phyloP scores from a whole-genome alignment of 2,797 vertebrate species.

The Gobionotothen gibberifrons region DNA sequence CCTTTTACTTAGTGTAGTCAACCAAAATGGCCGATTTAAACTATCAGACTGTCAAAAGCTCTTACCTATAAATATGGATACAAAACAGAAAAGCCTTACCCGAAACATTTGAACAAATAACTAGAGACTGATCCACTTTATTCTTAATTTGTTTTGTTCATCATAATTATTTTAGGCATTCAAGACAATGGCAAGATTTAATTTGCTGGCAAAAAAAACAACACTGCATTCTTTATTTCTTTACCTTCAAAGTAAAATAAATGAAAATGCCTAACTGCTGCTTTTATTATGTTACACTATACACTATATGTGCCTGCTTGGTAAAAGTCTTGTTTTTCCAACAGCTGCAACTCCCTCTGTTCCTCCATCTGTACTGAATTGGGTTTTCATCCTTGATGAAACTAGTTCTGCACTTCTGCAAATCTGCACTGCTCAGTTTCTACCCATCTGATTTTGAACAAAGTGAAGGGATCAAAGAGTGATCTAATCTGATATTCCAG shows the following conservation, averaged over 20 bases:
- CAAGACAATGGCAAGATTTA: background rate
- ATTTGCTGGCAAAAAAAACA: background rate
- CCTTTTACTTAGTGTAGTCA: background rate
- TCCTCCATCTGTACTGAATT: slow-evolving; percentile 2
- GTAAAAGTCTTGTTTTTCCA: background rate
- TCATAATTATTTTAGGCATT: background rate
- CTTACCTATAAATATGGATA: background rate
- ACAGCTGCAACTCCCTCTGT: background rate
- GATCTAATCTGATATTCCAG: slow-evolving; percentile 55
- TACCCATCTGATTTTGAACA: slow-evolving; percentile 55
- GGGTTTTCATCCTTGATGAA: slow-evolving; percentile 30
- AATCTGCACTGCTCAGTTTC: slow-evolving; percentile 40
- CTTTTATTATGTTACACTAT: too few species aligned
- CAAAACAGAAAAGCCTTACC: background rate
- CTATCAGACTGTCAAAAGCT: background rate
- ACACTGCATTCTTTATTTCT: background rate
- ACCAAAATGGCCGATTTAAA: background rate
- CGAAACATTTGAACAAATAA: background rate
- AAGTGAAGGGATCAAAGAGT: slow-evolving; percentile 62
- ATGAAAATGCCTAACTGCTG: background rate
- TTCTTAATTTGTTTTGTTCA: background rate
- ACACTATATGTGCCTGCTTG: background rate
- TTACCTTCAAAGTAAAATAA: background rate
- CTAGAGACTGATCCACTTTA: background rate
- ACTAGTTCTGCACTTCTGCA: slow-evolving; percentile 39